phyloP scores from a whole-genome alignment of 2,888 invertebrate genomes.

The Agonum fuliginosum region DNA sequence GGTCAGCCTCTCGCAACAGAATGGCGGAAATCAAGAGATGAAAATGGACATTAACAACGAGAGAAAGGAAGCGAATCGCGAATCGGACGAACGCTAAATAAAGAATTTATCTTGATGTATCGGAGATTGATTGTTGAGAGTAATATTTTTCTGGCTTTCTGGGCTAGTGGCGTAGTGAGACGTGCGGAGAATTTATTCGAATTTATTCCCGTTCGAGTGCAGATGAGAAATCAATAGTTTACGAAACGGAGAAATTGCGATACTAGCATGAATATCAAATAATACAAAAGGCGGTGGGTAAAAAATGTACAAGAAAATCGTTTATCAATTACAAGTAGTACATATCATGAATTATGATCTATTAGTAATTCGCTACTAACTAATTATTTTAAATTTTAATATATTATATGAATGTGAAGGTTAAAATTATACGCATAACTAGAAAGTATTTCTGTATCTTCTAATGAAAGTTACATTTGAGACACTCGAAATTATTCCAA shows the following conservation, averaged over 20 bases:
- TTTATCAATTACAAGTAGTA: too few relatives aligned
- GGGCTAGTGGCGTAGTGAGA: not conserved
- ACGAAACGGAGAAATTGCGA: conserved; percentile 7
- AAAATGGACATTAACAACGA: conserved; percentile 23
- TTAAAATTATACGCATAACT: too few relatives aligned
- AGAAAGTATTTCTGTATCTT: too few relatives aligned
- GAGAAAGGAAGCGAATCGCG: conserved; percentile 23
- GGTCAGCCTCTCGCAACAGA: not conserved
- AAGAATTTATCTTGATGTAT: conserved; percentile 38
- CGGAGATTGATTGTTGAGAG: conserved; percentile 38
- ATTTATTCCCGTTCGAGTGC: not conserved
- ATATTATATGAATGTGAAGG: too few relatives aligned
- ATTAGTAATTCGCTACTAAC: too few relatives aligned
- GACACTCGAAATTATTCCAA: too few relatives aligned
- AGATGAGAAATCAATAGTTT: conserved; percentile 34
- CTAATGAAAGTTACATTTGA: too few relatives aligned
- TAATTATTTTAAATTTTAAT: too few relatives aligned
- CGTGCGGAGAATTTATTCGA: conserved; percentile 25
- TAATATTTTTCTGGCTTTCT: conserved; percentile 20
- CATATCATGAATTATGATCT: too few relatives aligned
- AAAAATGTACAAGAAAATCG: too few relatives aligned
- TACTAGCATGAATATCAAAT: conserved; percentile 8
- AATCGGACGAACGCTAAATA: conserved; percentile 7
- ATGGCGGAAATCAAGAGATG: conserved; percentile 16
- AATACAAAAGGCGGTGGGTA: too few relatives aligned